phyloP scores from a whole-genome alignment of 2,888 invertebrate genomes.

The Drosophila vallismaia region DNA sequence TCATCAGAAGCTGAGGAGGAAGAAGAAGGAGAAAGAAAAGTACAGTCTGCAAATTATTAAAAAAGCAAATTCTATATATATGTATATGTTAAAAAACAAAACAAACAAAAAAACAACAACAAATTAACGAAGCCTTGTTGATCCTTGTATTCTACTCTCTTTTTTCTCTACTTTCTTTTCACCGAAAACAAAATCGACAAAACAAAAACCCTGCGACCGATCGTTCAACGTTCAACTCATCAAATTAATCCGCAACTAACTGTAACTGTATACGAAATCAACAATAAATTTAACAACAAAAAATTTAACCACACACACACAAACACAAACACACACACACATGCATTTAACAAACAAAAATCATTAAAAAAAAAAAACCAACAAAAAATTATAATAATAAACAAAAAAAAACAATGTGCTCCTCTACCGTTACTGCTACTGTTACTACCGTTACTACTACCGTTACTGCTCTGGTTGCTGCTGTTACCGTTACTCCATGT shows the following conservation, averaged over 20 bases:
- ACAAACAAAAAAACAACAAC: constrained; percentile 6
- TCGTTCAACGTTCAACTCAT: constrained; percentile 53
- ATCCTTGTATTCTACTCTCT: constrained; percentile 68
- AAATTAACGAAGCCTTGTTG: constrained; percentile 46
- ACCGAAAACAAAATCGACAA: constrained; percentile 30
- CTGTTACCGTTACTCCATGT: constrained; percentile 51
- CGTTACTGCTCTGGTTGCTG: constrained; percentile 56
- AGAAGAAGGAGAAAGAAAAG: constrained; percentile 44
- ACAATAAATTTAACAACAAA: constrained; percentile 51
- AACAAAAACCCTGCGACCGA: constrained; percentile 44
- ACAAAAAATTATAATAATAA: constrained; percentile 47
- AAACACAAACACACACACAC: constrained; percentile 11
- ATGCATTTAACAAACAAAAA: constrained; percentile 38
- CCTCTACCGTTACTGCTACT: constrained; percentile 49
- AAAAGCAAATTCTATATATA: not conserved
- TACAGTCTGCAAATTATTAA: constrained; percentile 38
- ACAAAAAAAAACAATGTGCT: constrained; percentile 18
- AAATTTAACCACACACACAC: constrained; percentile 7
- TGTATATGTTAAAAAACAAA: constrained; percentile 7
- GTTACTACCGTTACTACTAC: constrained; percentile 40
- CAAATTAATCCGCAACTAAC: constrained; percentile 63
- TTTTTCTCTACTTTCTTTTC: constrained; percentile 75
- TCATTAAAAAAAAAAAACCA: constrained; percentile 57
- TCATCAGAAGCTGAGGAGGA: constrained; percentile 43
- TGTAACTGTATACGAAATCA: constrained; percentile 60